Evolutionary conservation across 64 coral and sea anemone genomes (phyloP).

Genomic region (Pocillopora damicornis): DNA sequence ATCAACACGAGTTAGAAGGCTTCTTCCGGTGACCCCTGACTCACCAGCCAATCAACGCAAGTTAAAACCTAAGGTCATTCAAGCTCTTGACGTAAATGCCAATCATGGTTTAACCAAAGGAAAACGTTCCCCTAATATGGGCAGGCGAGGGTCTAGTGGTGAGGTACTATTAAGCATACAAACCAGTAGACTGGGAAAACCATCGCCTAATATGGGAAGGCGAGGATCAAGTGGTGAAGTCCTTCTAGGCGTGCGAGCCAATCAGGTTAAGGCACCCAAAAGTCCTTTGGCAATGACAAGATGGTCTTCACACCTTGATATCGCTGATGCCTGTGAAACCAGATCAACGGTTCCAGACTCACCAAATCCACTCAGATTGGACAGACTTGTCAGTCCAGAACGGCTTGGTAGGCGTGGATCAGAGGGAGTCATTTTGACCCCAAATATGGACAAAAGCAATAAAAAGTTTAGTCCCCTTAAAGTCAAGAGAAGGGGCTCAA

Average conservation of each 20-base stretch:
- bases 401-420: slow-evolving; percentile 12
- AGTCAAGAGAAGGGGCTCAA: slow-evolving; percentile 12
- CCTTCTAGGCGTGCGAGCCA: slow-evolving; percentile 1
- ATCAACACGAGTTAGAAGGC: background rate
- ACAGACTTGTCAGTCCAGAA: slow-evolving; percentile 10
- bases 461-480: background rate
- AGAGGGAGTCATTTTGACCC: background rate
- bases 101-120: background rate
- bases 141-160: slow-evolving; percentile 11
- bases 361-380: background rate
- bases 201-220: slow-evolving; percentile 19
- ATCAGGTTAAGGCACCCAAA: background rate
- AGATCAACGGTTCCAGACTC: background rate
- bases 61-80: slow-evolving; percentile 15
- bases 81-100: slow-evolving; percentile 21
- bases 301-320: slow-evolving; percentile 4
- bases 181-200: background rate
- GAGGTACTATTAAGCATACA: background rate
- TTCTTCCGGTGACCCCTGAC: slow-evolving; percentile 30
- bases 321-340: background rate
- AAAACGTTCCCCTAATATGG: slow-evolving; percentile 8
- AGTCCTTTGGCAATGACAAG: slow-evolving; percentile 14
- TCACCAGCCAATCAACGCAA: slow-evolving; percentile 17
- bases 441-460: background rate
- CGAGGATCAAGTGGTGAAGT: slow-evolving; percentile 17